These are phyloP conservation scores for Echinarachnius parma DNA, from an alignment of 53 echinoderm and acorn worm species.

Conservation along the genomic window DNA sequence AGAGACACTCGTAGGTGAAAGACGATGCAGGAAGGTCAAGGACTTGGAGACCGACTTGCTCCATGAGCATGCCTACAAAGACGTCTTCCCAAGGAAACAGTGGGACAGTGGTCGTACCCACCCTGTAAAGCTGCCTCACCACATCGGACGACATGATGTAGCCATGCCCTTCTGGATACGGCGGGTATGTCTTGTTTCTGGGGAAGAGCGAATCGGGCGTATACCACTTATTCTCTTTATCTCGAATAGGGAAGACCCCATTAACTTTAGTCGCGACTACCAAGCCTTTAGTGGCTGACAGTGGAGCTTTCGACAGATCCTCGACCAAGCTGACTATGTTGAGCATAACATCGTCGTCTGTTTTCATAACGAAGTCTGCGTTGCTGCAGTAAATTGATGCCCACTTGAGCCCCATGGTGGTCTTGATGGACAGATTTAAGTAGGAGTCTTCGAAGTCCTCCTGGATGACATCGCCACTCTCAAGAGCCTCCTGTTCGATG, in stretches of 20 bases:
- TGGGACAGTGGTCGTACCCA: slow-evolving; percentile 18
- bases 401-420: slow-evolving; percentile 84
- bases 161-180: slow-evolving; percentile 61
- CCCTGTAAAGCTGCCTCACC: slow-evolving; percentile 36
- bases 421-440: slow-evolving; percentile 70
- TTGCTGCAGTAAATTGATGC: slow-evolving; percentile 49
- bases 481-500: slow-evolving; percentile 35
- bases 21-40: not conserved
- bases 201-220: slow-evolving; percentile 42
- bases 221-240: slow-evolving; percentile 52
- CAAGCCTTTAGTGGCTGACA: slow-evolving; percentile 37
- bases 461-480: slow-evolving; percentile 56
- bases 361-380: slow-evolving; percentile 71
- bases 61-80: slow-evolving; percentile 59
- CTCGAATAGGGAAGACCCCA: slow-evolving; percentile 20
- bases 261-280: slow-evolving; percentile 29
- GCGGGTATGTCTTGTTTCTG: slow-evolving; percentile 22
- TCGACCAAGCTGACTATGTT: slow-evolving; percentile 52
- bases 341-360: slow-evolving; percentile 69
- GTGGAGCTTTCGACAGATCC: slow-evolving; percentile 40
- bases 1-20: slow-evolving; percentile 8
- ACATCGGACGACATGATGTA: slow-evolving; percentile 66
- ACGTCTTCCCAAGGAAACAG: slow-evolving; percentile 77
- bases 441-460: slow-evolving; percentile 74
- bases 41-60: slow-evolving; percentile 26